Evolutionary conservation across 2,888 invertebrate species (phyloP), one percentile per base, ranked within the genome.

Genomic region (Apoderus coryli): DNA sequence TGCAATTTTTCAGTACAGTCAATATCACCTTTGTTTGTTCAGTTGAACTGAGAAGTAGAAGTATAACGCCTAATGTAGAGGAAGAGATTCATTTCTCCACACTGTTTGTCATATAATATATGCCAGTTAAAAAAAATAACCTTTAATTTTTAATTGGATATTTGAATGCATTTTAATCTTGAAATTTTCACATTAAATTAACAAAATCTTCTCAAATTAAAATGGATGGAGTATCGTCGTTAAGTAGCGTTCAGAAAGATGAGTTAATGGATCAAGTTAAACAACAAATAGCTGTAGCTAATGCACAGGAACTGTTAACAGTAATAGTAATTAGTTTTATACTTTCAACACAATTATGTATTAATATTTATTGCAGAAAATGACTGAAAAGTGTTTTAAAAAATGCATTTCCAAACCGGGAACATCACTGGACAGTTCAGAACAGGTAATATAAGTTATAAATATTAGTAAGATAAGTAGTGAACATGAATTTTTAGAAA

Each of bases 321-420:
- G 81, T 82, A 64, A 56, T 56, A 4, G 45, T 27, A 14, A 25
- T 31, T 39, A 42, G 14, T 16, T 16, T 12, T 13, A 5, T 6
- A 6, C 7, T 27, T 9, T 27, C 10, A 15, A 9, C 4, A 5
- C 4, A 4, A n/a, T n/a, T 19, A 7, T 19, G n/a, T 7, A 19
- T 19, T 19, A 7, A n/a, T 19, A 31, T 38, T 49, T 45, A 46
- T 65, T 65, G 22, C 59, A 85, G 74, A 92, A 90, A 79, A 89
- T 93, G 77, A 85, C 90, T 25, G 88, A 92, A 52, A 93, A 93
- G 63, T 95, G 95, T 61, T 95, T 93, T 58, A 84, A 80, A 57
- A 92, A 92, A 53, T 95, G 95, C 59, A 74, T 95, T 46, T 62
- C 61, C 30, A 92, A 88, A 56, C 95, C 95, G 14, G 93, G 93